A percentile compares a stretch with the other conserved stretches of the same genome.
Evolutionary conservation across 2,113 vertebrate species (phyloP).

Genomic region (Callorhinus ursinus): DNA sequence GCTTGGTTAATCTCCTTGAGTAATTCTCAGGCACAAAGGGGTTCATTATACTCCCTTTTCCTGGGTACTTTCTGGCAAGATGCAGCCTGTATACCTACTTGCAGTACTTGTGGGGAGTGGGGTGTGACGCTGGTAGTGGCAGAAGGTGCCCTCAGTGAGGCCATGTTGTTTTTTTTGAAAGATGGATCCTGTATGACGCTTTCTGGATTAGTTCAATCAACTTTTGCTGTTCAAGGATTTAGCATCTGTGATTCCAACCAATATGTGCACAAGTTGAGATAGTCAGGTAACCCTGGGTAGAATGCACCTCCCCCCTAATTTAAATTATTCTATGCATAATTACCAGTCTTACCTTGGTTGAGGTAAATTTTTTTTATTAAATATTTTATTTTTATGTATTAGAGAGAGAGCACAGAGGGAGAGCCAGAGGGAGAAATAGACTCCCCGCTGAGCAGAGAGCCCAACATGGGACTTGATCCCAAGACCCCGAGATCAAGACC

Average conservation of each 20-base stretch:
- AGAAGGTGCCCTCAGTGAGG: neutral
- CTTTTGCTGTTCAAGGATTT: neutral
- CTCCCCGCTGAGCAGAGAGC: no score
- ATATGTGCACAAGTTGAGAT: neutral
- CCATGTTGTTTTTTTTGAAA: neutral
- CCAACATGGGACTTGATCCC: no score
- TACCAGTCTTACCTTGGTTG: neutral
- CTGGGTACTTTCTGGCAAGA: neutral
- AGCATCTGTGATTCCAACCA: neutral
- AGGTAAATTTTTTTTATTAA: neutral
- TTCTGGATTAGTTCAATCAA: neutral
- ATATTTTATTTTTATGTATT: no score
- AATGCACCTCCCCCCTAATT: neutral
- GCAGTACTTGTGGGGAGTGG: neutral
- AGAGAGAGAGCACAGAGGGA: no score
- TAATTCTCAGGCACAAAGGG: neutral
- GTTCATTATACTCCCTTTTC: neutral
- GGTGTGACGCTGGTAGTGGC: neutral
- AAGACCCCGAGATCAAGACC: no score
- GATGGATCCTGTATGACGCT: neutral
- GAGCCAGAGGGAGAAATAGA: no score
- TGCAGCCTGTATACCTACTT: neutral
- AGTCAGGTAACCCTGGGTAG: neutral
- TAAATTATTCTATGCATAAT: neutral
- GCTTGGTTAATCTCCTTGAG: neutral